These are phyloP conservation scores for Toxotes lorentzi DNA, from an alignment of 2,797 vertebrate genomes.

Conservation along the genomic window DNA sequence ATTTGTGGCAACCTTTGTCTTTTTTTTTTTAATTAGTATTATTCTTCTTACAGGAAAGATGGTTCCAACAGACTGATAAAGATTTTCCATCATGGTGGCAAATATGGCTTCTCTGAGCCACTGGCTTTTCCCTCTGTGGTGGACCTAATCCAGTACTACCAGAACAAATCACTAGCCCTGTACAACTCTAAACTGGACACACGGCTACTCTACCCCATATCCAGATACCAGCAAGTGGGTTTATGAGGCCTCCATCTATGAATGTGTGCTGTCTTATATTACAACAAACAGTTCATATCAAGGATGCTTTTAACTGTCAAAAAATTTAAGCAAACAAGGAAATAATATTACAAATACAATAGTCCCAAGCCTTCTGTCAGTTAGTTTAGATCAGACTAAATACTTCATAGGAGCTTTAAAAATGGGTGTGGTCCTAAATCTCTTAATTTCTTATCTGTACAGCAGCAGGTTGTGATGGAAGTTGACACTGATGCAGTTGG, in stretches of 20 bases:
- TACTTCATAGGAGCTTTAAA: slow-evolving; percentile 1
- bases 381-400: slow-evolving; percentile 5
- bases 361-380: neutral
- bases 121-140: slow-evolving; percentile 90
- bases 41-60: slow-evolving; percentile 87
- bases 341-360: neutral
- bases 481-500: slow-evolving; percentile 91
- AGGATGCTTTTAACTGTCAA: neutral
- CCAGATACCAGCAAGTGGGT: slow-evolving; percentile 92
- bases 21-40: neutral
- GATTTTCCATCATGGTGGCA: slow-evolving; percentile 90
- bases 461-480: slow-evolving; percentile 92
- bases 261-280: neutral
- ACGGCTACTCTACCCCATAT: slow-evolving; percentile 91
- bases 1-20: neutral
- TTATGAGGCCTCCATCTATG: neutral
- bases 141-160: slow-evolving; percentile 92
- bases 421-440: neutral
- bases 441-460: slow-evolving; percentile 11
- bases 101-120: slow-evolving; percentile 93
- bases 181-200: slow-evolving; percentile 95
- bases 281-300: neutral
- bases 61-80: slow-evolving; percentile 95
- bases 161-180: slow-evolving; percentile 91
- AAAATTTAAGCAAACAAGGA: neutral